Conservation (phyloP, 2,113 vertebrate species). For the Sarotherodon lohbergeri region DNA sequence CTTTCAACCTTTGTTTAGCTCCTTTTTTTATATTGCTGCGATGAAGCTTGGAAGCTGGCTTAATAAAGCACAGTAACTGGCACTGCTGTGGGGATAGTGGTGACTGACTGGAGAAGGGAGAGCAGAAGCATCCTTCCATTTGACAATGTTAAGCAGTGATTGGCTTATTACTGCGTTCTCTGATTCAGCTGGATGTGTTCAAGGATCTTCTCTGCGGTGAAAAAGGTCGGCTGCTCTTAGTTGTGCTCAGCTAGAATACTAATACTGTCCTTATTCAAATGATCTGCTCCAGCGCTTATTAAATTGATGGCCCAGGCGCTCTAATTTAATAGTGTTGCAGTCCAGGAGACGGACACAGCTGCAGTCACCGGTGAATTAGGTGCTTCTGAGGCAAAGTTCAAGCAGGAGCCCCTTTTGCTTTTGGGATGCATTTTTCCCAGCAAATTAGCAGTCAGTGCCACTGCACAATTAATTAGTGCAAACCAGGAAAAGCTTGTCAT, state of each 20-base stretch:
- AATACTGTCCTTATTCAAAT: constrained; percentile 99
- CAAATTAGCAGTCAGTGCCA: constrained; percentile 88
- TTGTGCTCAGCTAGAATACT: constrained; percentile 93
- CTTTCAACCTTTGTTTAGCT: constrained; percentile 47
- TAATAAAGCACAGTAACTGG: constrained; percentile 76
- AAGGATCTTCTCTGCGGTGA: constrained; percentile 92
- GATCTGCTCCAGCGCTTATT: constrained; percentile 94
- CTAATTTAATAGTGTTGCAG: constrained; percentile 93
- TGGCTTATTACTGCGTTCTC: constrained; percentile 87
- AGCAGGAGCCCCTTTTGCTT: constrained; percentile 77
- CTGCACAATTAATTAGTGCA: constrained; percentile 91
- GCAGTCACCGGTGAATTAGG: constrained; percentile 85
- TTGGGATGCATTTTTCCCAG: constrained; percentile 84
- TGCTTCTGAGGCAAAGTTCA: constrained; percentile 89
- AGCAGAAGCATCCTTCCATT: constrained; percentile 68
- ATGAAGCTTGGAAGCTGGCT: constrained; percentile 48
- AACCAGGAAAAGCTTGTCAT: constrained; percentile 94
- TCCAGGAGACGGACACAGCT: constrained; percentile 82
- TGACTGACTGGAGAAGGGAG: constrained; percentile 29
- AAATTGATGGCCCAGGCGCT: constrained; percentile 94
- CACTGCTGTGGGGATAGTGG: constrained; percentile 50
- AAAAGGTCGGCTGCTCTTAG: constrained; percentile 99
- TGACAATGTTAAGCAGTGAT: constrained; percentile 86
- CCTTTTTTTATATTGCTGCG: constrained; percentile 64
- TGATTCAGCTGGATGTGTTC: constrained; percentile 91